Percentiles rank a stretch among this genome's conserved stretches.
Conservation (phyloP, 2,888 invertebrate species). For the Spodoptera littoralis region DNA sequence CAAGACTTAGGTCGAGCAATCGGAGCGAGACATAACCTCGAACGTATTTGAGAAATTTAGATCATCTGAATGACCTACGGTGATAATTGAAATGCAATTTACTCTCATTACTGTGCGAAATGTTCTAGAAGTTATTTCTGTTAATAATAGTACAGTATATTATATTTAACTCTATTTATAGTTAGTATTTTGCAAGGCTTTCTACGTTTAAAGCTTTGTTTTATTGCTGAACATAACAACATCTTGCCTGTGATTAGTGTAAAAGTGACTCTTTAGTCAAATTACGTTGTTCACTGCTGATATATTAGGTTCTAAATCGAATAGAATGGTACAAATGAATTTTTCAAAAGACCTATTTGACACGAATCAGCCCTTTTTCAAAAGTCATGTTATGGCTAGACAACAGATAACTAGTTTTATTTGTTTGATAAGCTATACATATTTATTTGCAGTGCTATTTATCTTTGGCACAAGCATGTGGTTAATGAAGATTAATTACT, state of each 20-base stretch:
- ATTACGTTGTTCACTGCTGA: neutral
- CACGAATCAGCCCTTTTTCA: no score
- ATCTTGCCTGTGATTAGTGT: no score
- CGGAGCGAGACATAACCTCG: conserved; percentile 48
- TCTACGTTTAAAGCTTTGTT: neutral
- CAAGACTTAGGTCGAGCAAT: conserved; percentile 45
- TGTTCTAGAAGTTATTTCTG: conserved; percentile 6
- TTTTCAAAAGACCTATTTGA: no score
- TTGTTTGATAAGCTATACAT: neutral
- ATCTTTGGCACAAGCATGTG: conserved; percentile 5
- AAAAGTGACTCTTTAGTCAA: no score
- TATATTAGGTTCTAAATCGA: neutral
- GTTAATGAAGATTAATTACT: conserved; percentile 36
- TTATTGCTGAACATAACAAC: neutral
- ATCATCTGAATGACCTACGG: conserved; percentile 29
- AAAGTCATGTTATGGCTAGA: no score
- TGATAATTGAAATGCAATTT: conserved; percentile 13
- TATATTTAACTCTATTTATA: no score
- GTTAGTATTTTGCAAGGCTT: no score
- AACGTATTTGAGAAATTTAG: conserved; percentile 39
- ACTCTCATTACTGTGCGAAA: conserved; percentile 5
- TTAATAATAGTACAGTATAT: neutral
- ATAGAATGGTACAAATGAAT: no score
- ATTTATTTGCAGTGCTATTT: conserved; percentile 10
- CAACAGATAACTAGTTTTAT: neutral